These are phyloP conservation scores for Phenganax subtilis DNA, from an alignment of 92 coral and sea anemone species.

Conservation along the genomic window DNA sequence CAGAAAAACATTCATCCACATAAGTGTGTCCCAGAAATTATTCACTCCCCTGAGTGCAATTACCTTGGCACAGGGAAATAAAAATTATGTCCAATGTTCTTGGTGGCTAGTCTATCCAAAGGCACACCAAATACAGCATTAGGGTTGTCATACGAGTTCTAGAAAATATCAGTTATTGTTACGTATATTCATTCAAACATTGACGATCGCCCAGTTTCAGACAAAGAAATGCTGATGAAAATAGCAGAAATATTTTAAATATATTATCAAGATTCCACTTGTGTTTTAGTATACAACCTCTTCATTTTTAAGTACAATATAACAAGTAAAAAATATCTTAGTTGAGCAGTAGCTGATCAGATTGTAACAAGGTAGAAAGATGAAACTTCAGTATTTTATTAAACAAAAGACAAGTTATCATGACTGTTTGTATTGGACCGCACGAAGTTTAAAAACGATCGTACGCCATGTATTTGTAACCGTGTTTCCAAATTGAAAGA, in stretches of 20 bases:
- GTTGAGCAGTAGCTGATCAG: not conserved
- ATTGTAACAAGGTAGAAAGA: not conserved
- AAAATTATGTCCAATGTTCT: conserved; percentile 68
- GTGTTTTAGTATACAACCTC: not conserved
- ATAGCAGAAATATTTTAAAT: not conserved
- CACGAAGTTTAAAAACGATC: not conserved
- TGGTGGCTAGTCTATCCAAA: conserved; percentile 66
- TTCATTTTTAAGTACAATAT: not conserved
- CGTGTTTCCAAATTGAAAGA: too few species aligned
- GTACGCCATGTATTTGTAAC: too few species aligned
- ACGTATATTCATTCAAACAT: not conserved
- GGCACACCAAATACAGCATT: conserved; percentile 75
- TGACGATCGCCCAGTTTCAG: too few species aligned
- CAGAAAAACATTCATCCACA: not conserved
- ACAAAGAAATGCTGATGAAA: not conserved
- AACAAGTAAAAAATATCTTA: not conserved
- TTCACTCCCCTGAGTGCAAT: not conserved
- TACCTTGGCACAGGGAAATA: conserved; percentile 87
- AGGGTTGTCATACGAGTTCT: conserved; percentile 22
- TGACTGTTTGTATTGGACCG: not conserved
- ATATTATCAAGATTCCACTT: conserved; percentile 12
- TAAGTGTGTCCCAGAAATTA: not conserved
- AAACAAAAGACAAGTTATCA: not conserved
- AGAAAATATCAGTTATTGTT: not conserved
- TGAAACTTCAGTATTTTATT: not conserved